Evolutionary conservation across 2,113 vertebrate genomes (phyloP).

Genomic region (Callionymus lyra): DNA sequence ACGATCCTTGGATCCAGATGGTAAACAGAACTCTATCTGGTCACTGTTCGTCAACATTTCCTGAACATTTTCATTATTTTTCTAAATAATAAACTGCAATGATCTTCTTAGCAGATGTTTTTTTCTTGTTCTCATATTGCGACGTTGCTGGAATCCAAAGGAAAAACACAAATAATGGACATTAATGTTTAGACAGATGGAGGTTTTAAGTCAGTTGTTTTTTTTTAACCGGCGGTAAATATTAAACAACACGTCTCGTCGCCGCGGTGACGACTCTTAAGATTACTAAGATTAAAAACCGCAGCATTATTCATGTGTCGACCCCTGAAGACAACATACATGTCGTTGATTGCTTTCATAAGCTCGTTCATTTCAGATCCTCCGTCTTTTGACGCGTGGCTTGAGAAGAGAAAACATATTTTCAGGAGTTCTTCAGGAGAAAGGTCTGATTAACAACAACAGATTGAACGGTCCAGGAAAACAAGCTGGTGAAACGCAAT

Average conservation of each 20-base stretch:
- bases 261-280: neutral
- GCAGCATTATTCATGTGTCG: conserved; percentile 20
- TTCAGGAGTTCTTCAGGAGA: no score
- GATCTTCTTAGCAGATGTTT: no score
- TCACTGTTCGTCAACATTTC: no score
- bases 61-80: neutral
- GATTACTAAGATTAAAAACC: conserved; percentile 19
- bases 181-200: conserved; percentile 18
- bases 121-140: neutral
- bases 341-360: conserved; percentile 12
- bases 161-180: conserved; percentile 7
- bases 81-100: neutral
- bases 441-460: no score
- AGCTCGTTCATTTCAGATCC: neutral
- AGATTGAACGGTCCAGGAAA: conserved; percentile 16
- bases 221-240: conserved; percentile 11
- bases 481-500: conserved; percentile 33
- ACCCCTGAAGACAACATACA: conserved; percentile 11
- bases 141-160: neutral
- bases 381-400: no score
- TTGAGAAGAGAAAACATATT: no score
- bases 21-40: no score
- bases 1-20: no score
- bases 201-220: conserved; percentile 10
- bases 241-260: conserved; percentile 1